Base-by-base conservation (phyloP, 2,113 vertebrate species). In the Strigops habroptila region DNA sequence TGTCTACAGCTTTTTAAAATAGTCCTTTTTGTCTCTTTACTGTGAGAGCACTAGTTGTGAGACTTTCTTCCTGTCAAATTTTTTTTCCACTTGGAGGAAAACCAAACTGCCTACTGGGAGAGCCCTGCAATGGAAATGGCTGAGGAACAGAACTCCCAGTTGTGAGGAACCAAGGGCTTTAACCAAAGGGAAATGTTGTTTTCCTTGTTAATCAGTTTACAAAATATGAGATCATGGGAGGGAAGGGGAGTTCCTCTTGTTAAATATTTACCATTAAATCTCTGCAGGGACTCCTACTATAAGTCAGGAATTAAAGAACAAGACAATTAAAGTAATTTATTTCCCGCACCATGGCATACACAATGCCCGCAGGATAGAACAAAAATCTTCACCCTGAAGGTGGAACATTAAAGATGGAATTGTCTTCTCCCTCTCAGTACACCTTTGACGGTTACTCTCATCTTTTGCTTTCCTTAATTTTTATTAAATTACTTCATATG, bases 231-330 rank as follows among this genome's bases (percentile, higher is more conserved):
- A 94, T 57, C 33, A 37, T 19, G 81, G 92, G 60, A 87, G 39
- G 79, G 86, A 95, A 94, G 57, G 24, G 64, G 44, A 90, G 65
- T 70, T 90, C 48, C 65, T 67, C 74, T 65, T 70, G 74, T 80
- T 94, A 92, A 91, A 89, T 64, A 65, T 88, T 82, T 96, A 70
- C 82, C 48, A 82, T 53, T 89, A 80, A 53, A 94, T 69, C 44
- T 55, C 92, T 75, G 51, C 57, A 49, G 55, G 88, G 75, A 73
- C 28, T 85, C 31, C 44, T 10, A 75, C 18, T 30, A 16, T 35
- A 90, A 96, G 6, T 59, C 71, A 91, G 57, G 59, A 95, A 89
- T 92, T 90, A 82, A 91, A 93, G 69, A 91, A 74, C 53, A 69
- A 37, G 86, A 65, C 44, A 22, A 52, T 71, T 64, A 23, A 33